Evolutionary conservation across 2,113 vertebrate species (phyloP).

Genomic region (Euleptes europaea): DNA sequence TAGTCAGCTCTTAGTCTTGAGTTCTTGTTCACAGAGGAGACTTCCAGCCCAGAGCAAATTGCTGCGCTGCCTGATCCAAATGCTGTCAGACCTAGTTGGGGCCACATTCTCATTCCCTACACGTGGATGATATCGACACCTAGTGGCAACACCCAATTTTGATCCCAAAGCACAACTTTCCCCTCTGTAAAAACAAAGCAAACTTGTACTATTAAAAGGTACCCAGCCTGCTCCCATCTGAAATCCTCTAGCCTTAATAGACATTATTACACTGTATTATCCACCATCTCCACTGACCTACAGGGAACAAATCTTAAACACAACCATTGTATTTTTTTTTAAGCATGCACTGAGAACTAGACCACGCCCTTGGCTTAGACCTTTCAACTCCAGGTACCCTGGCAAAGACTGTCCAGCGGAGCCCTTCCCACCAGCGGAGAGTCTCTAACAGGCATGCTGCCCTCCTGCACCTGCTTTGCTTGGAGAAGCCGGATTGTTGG

Average conservation of each 20-base stretch:
- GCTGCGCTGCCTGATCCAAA: conserved; percentile 51
- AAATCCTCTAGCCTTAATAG: not conserved
- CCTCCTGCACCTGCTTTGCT: no score
- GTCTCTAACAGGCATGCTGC: no score
- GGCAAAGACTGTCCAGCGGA: no score
- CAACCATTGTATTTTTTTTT: conserved; percentile 42
- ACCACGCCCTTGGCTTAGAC: no score
- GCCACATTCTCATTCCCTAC: not conserved
- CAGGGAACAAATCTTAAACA: conserved; percentile 52
- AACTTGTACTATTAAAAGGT: conserved; percentile 52
- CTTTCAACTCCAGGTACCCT: no score
- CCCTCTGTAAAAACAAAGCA: conserved; percentile 26
- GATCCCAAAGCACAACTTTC: conserved; percentile 47
- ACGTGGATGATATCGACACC: not conserved
- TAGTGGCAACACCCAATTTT: conserved; percentile 5
- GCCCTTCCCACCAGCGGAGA: no score
- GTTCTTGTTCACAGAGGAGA: conserved; percentile 48
- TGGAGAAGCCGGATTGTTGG: no score
- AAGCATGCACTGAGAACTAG: no score
- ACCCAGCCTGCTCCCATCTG: not conserved
- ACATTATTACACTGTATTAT: conserved; percentile 58
- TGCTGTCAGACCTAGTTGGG: rapidly evolving
- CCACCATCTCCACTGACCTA: conserved; percentile 52
- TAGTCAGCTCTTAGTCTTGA: conserved; percentile 49
- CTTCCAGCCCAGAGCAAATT: conserved; percentile 43